These are phyloP conservation scores for Ctenoplectra terminalis DNA, from an alignment of 1,140 invertebrate species.

Conservation along the genomic window DNA sequence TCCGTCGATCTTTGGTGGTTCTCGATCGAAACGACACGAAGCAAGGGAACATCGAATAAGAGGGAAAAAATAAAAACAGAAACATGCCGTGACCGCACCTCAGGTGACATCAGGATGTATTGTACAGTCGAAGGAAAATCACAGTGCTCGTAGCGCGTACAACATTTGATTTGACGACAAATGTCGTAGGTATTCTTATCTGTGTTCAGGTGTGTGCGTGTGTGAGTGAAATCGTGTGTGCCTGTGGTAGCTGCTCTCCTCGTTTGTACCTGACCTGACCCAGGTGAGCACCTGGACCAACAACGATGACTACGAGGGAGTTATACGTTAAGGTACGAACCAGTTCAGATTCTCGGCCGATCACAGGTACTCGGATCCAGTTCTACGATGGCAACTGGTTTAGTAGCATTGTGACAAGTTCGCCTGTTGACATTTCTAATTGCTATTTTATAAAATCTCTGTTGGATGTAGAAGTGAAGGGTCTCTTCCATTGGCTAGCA, in stretches of 20 bases:
- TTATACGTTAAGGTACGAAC: slow-evolving; percentile 80
- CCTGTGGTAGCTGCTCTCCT: slow-evolving; percentile 31
- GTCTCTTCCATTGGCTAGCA: slow-evolving; percentile 4
- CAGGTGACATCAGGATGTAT: slow-evolving; percentile 54
- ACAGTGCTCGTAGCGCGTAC: slow-evolving; percentile 52
- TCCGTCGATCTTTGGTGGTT: not conserved
- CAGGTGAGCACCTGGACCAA: slow-evolving; percentile 59
- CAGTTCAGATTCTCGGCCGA: slow-evolving; percentile 4
- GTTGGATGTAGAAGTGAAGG: slow-evolving; percentile 9
- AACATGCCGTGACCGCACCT: slow-evolving; percentile 63
- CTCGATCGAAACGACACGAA: not conserved
- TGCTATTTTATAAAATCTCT: slow-evolving; percentile 13
- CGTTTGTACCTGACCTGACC: slow-evolving; percentile 61
- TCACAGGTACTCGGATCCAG: not conserved
- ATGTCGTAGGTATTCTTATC: slow-evolving; percentile 55
- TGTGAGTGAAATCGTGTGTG: slow-evolving; percentile 45
- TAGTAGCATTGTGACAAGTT: not conserved
- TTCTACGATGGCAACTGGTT: slow-evolving; percentile 40
- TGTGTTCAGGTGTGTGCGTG: slow-evolving; percentile 44
- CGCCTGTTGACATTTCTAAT: slow-evolving; percentile 37
- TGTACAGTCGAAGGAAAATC: slow-evolving; percentile 38
- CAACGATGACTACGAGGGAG: slow-evolving; percentile 79
- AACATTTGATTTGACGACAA: slow-evolving; percentile 39
- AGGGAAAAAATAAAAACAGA: slow-evolving; percentile 40
- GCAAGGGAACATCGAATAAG: not conserved